Evolutionary conservation across 2,113 vertebrate genomes (phyloP).

Genomic region (Arothron firmamentum): DNA sequence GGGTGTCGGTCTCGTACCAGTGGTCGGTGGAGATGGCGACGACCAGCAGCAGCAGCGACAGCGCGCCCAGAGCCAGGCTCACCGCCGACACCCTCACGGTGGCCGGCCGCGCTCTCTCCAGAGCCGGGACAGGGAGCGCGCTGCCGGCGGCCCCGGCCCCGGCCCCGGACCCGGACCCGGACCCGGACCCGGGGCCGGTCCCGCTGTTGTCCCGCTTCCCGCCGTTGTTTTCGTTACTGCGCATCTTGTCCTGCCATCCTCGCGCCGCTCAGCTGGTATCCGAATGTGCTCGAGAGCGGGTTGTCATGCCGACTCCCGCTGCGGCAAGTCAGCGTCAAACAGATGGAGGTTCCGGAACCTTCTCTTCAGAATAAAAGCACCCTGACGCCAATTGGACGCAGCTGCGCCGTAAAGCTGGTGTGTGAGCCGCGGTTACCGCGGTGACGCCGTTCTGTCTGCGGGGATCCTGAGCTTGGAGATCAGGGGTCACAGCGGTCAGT

Average conservation of each 20-base stretch:
- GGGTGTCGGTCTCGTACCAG: constrained; percentile 87
- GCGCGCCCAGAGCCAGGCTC: constrained; percentile 77
- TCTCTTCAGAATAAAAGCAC: constrained; percentile 44
- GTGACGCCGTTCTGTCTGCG: no score
- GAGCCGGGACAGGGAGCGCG: constrained; percentile 61
- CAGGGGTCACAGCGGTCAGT: no score
- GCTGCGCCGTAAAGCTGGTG: no score
- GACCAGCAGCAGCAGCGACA: constrained; percentile 79
- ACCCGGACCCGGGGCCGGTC: constrained; percentile 8
- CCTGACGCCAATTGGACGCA: no score
- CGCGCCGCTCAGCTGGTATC: constrained; percentile 28
- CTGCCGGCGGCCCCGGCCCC: constrained; percentile 9
- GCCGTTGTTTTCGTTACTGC: constrained; percentile 44
- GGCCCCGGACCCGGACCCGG: constrained; percentile 19
- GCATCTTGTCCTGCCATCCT: constrained; percentile 60
- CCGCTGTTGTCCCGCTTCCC: constrained; percentile 5
- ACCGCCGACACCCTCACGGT: constrained; percentile 77
- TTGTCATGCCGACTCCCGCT: constrained; percentile 55
- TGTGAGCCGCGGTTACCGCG: no score
- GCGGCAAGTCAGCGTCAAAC: constrained; percentile 8
- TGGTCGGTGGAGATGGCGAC: constrained; percentile 84
- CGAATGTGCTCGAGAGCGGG: constrained; percentile 40
- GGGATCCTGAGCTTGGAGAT: no score
- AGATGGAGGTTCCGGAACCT: accelerated
- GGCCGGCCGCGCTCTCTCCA: constrained; percentile 75